Evolutionary conservation across 1,140 invertebrate species (phyloP).

Genomic region (Nasonia longicornis): DNA sequence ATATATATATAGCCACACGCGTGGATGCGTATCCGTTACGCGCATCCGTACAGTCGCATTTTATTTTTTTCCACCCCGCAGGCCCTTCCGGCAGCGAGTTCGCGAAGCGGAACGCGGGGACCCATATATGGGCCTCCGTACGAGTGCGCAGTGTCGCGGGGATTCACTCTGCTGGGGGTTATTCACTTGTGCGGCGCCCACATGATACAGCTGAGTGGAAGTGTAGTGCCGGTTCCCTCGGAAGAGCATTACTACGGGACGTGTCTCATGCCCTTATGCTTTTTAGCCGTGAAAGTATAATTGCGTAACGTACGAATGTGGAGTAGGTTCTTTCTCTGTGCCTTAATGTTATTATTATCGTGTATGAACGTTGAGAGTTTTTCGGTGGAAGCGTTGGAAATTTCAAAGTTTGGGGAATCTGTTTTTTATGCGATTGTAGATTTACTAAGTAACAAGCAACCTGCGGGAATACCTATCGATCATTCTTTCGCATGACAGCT

Average conservation of each 20-base stretch:
- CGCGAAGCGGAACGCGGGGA: slow-evolving; percentile 5
- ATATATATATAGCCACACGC: neutral
- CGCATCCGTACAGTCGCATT: neutral
- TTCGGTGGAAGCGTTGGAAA: neutral
- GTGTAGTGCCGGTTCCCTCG: neutral
- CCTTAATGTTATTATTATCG: neutral
- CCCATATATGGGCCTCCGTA: slow-evolving; percentile 34
- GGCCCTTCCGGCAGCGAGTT: neutral
- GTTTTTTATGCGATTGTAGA: too few relatives aligned
- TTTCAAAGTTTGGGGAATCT: too few relatives aligned
- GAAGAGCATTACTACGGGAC: neutral
- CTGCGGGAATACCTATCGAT: too few relatives aligned
- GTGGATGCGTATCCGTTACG: slow-evolving; percentile 4
- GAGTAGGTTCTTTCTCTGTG: neutral
- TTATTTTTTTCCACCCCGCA: neutral
- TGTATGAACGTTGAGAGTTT: neutral
- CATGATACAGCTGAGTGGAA: neutral
- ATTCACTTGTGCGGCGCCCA: slow-evolving; percentile 1
- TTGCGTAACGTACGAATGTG: neutral
- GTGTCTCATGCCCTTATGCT: slow-evolving; percentile 4
- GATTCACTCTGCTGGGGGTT: slow-evolving; percentile 62
- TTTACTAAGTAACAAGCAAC: too few relatives aligned
- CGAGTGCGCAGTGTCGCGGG: slow-evolving; percentile 55
- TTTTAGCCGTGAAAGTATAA: neutral
- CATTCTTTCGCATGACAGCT: too few relatives aligned